phyloP scores from a whole-genome alignment of 2,888 invertebrate genomes.

The Dryococelus australis region DNA sequence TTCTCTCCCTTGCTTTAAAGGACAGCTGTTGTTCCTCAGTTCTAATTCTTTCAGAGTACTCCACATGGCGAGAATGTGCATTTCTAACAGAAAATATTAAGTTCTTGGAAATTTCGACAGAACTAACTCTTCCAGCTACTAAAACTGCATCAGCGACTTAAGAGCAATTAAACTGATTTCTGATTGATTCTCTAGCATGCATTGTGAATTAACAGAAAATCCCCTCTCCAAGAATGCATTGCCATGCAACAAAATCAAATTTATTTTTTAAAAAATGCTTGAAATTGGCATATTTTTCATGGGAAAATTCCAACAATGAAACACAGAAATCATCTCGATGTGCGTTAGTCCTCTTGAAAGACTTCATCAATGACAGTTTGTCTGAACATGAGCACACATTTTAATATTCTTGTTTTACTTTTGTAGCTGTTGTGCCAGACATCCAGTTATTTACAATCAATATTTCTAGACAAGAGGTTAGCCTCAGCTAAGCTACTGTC shows the following conservation, averaged over 20 bases:
- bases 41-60: neutral
- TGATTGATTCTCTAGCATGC: too few species aligned
- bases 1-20: neutral
- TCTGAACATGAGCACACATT: neutral
- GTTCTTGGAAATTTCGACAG: neutral
- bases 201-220: too few species aligned
- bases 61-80: neutral
- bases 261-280: neutral
- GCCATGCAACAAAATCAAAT: neutral
- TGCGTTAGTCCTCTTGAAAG: neutral
- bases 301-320: neutral
- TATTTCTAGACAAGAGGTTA: neutral
- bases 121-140: neutral
- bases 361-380: neutral
- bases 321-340: neutral
- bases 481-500: neutral
- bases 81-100: neutral
- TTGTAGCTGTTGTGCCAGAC: neutral
- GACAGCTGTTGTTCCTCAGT: neutral
- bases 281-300: neutral
- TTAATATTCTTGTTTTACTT: neutral
- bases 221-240: constrained; percentile 2
- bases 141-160: too few species aligned
- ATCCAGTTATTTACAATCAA: neutral
- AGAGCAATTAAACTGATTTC: too few species aligned